phyloP scores from a whole-genome alignment of 2,113 vertebrate genomes.

The Clarias macrocephalus region DNA sequence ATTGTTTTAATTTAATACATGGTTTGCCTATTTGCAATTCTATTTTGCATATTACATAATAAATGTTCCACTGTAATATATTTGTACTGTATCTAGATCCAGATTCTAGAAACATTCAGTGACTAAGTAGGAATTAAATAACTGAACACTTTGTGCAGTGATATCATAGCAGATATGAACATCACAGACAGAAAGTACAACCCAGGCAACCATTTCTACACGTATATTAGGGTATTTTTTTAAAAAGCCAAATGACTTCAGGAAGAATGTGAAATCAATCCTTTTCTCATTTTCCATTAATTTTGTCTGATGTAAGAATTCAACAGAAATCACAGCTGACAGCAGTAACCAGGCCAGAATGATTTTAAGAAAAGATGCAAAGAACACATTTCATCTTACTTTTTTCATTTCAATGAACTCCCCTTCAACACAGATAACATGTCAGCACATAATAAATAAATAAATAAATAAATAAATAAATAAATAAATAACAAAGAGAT shows the following conservation, averaged over 20 bases:
- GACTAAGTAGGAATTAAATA: neutral
- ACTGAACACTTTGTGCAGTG: neutral
- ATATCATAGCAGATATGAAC: neutral
- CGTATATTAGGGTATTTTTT: neutral
- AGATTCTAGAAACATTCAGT: neutral
- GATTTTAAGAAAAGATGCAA: conserved; percentile 1
- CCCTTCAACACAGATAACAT: conserved; percentile 10
- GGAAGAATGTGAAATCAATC: conserved; percentile 10
- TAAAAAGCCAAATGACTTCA: conserved; percentile 2
- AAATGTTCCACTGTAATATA: neutral
- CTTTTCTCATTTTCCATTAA: neutral
- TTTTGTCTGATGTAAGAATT: neutral
- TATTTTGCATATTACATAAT: neutral
- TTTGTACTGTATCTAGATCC: neutral
- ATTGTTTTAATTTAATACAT: neutral
- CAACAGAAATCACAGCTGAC: conserved; percentile 2
- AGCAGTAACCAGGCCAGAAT: conserved; percentile 17
- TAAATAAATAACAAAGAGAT: conserved; percentile 12
- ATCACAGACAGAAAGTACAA: neutral
- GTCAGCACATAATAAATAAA: neutral
- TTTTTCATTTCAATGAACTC: neutral
- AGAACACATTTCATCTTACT: neutral
- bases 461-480: neutral
- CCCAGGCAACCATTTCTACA: neutral
- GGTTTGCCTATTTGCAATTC: neutral